Conservation (phyloP, 37 sponge, comb jelly and placozoan species). For the Lycopodina hypogea region DNA sequence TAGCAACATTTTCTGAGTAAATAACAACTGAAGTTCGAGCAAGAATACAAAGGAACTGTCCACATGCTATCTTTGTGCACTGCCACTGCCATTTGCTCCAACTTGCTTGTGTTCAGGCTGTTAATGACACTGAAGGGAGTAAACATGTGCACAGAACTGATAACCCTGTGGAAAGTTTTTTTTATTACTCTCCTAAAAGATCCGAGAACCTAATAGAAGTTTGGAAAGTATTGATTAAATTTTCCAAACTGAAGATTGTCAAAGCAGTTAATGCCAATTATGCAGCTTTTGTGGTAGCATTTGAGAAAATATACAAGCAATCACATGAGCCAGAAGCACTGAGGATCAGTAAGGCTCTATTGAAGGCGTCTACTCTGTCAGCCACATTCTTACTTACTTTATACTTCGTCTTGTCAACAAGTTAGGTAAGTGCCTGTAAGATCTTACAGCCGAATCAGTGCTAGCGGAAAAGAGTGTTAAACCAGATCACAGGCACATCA, state of each 20-base stretch:
- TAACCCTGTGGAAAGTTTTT: too few species aligned
- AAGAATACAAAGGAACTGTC: slow-evolving; percentile 45
- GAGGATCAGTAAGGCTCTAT: slow-evolving; percentile 48
- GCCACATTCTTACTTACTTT: too few species aligned
- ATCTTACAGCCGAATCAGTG: too few species aligned
- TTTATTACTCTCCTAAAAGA: slow-evolving; percentile 3
- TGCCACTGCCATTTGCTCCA: slow-evolving; percentile 48
- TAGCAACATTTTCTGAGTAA: slow-evolving; percentile 46
- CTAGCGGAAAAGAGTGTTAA: too few species aligned
- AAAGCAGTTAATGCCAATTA: slow-evolving; percentile 52
- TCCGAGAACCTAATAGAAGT: too few species aligned
- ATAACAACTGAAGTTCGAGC: slow-evolving; percentile 36
- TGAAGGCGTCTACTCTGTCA: slow-evolving; percentile 36
- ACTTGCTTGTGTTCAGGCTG: slow-evolving; percentile 65
- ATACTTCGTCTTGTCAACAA: too few species aligned
- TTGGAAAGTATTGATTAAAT: too few species aligned
- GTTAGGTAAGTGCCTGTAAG: too few species aligned
- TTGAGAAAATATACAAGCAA: slow-evolving; percentile 36
- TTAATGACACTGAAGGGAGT: slow-evolving; percentile 45
- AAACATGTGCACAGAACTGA: background rate
- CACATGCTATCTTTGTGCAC: slow-evolving; percentile 54
- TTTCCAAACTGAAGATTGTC: too few species aligned
- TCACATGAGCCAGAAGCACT: slow-evolving; percentile 70
- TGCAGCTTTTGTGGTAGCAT: slow-evolving; percentile 28
- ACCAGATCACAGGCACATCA: slow-evolving; percentile 24